Conservation (phyloP, 2,113 vertebrate species). For the Bubo blakistoni region DNA sequence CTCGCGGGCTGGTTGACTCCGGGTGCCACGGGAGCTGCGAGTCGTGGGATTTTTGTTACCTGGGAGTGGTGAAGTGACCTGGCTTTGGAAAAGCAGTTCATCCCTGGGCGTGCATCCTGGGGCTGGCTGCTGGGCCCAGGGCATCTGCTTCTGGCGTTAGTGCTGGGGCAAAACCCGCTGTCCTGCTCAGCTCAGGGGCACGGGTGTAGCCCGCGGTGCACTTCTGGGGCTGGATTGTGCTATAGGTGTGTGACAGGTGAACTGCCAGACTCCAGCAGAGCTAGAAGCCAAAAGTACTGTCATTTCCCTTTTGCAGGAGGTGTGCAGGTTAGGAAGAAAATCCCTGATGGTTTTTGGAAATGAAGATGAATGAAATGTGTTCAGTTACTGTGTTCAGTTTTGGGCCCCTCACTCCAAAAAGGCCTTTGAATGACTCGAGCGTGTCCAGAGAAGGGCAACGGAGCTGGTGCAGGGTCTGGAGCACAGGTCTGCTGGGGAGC, state of each 20-base stretch:
- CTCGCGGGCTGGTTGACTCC: accelerated
- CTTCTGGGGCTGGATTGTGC: background rate
- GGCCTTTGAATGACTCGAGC: too few relatives aligned
- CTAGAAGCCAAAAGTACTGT: background rate
- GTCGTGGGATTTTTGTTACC: accelerated
- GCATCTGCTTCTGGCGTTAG: background rate
- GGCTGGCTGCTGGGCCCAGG: background rate
- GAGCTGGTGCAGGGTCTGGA: too few relatives aligned
- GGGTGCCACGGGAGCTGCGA: background rate
- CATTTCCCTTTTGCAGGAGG: background rate
- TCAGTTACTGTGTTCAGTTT: too few relatives aligned
- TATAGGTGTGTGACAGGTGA: background rate
- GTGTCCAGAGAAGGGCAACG: too few relatives aligned
- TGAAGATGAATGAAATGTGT: background rate
- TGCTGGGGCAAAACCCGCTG: background rate
- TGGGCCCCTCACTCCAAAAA: too few relatives aligned
- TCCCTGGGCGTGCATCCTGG: accelerated
- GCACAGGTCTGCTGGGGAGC: too few relatives aligned
- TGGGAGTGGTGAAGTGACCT: background rate
- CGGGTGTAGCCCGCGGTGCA: accelerated
- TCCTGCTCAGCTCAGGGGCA: too few relatives aligned
- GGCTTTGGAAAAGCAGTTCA: background rate
- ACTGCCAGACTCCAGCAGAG: background rate
- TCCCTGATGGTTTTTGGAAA: background rate
- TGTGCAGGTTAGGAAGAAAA: background rate